phyloP scores from a whole-genome alignment of 2,113 vertebrate species.

The Oncorhynchus clarkii region DNA sequence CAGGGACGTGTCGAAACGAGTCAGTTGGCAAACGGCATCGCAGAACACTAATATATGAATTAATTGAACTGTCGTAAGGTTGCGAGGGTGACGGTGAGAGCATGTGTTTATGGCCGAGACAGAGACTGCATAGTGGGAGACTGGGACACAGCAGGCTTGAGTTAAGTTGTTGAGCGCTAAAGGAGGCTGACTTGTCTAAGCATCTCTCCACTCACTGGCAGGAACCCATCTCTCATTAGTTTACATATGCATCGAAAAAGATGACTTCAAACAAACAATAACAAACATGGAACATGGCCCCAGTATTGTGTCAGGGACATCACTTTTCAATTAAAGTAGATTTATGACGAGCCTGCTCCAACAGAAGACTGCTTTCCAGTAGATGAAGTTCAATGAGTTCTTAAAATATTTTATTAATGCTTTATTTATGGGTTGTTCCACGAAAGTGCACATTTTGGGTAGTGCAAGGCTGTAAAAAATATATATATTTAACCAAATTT shows the following conservation, averaged over 20 bases:
- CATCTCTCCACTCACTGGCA: constrained; percentile 10
- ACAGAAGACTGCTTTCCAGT: background rate
- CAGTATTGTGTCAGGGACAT: constrained; percentile 1
- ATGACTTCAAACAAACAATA: constrained; percentile 25
- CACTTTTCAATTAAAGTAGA: constrained; percentile 30
- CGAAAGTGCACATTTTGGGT: too few species aligned
- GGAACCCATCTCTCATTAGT: background rate
- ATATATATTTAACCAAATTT: too few species aligned
- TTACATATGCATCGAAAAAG: background rate
- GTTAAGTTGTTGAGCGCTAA: constrained; percentile 2
- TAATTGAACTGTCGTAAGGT: background rate
- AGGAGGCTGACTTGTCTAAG: constrained; percentile 12
- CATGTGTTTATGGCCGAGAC: background rate
- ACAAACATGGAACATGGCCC: constrained; percentile 20
- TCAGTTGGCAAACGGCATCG: constrained; percentile 15
- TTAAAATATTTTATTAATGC: too few species aligned
- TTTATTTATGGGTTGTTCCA: too few species aligned
- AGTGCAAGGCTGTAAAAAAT: too few species aligned
- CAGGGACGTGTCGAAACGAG: constrained; percentile 32
- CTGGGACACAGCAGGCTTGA: constrained; percentile 13
- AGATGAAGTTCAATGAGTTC: constrained; percentile 18
- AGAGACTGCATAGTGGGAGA: background rate
- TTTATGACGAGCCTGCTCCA: constrained; percentile 23
- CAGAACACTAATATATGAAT: constrained; percentile 18
- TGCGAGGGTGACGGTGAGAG: background rate